These are phyloP conservation scores for Empis stercorea DNA, from an alignment of 2,888 invertebrate genomes.

Conservation along the genomic window DNA sequence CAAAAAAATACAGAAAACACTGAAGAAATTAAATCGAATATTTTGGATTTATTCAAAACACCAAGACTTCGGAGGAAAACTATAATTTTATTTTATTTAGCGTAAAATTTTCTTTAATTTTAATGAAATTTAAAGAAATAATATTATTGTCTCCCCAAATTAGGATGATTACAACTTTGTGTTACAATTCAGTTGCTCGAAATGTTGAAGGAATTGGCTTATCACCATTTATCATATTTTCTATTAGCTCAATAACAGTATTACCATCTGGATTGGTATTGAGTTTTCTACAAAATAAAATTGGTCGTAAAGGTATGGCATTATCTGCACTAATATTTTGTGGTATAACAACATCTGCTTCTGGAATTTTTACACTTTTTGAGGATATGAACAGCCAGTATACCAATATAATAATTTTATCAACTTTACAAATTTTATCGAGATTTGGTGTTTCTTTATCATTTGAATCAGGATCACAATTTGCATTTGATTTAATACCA, in stretches of 20 bases:
- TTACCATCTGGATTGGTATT: conserved; percentile 37
- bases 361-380: conserved; percentile 23
- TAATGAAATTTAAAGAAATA: too few relatives aligned
- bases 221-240: conserved; percentile 38
- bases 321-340: conserved; percentile 35
- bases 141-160: too few relatives aligned
- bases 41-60: conserved; percentile 35
- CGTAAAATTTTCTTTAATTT: conserved; percentile 31
- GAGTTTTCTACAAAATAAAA: conserved; percentile 15
- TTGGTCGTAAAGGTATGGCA: conserved; percentile 36
- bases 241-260: conserved; percentile 36
- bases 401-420: conserved; percentile 27
- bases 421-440: conserved; percentile 34
- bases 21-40: not conserved
- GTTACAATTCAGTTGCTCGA: conserved; percentile 40
- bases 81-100: conserved; percentile 39
- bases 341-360: conserved; percentile 33
- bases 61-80: conserved; percentile 37
- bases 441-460: conserved; percentile 41
- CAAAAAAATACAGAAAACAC: not conserved
- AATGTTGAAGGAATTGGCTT: conserved; percentile 37
- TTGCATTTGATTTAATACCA: conserved; percentile 44
- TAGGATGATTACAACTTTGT: conserved; percentile 40
- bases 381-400: conserved; percentile 9
- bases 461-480: conserved; percentile 44